These are phyloP conservation scores for Camponotus floridanus DNA, from an alignment of 1,140 invertebrate species.

Conservation along the genomic window DNA sequence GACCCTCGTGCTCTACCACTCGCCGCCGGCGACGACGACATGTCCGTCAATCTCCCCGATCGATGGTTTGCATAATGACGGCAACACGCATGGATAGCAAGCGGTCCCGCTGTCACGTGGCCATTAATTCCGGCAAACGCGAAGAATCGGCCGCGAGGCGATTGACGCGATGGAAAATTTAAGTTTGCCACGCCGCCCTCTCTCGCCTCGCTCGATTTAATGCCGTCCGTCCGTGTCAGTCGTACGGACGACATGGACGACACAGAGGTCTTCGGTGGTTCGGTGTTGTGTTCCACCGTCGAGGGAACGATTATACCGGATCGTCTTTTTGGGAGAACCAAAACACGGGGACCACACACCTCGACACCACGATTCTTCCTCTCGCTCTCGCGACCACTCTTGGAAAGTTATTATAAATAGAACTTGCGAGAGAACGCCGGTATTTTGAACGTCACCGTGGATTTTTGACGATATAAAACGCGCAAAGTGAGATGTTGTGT, in stretches of 20 bases:
- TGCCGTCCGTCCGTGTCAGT: conserved; percentile 42
- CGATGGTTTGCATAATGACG: conserved; percentile 66
- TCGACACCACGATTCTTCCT: conserved; percentile 35
- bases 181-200: conserved; percentile 60
- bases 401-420: conserved; percentile 58
- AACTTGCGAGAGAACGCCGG: conserved; percentile 21
- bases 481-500: conserved; percentile 2
- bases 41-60: conserved; percentile 58
- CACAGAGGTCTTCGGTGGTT: conserved; percentile 55
- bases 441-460: conserved; percentile 11
- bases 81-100: conserved; percentile 41
- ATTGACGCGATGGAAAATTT: conserved; percentile 76
- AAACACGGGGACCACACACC: conserved; percentile 63
- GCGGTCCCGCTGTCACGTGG: conserved; percentile 53
- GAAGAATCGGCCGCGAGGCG: conserved; percentile 56
- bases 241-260: conserved; percentile 21
- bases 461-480: conserved; percentile 35
- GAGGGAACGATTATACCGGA: conserved; percentile 31
- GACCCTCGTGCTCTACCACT: conserved; percentile 22
- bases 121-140: conserved; percentile 75
- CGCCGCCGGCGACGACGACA: conserved; percentile 14
- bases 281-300: conserved; percentile 48
- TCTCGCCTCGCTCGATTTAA: conserved; percentile 75
- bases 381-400: conserved; percentile 8
- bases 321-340: conserved; percentile 64